Percentiles rank a stretch among this genome's conserved stretches.
Evolutionary conservation across 2,113 vertebrate genomes (phyloP).

Genomic region (Urocynchramus pylzowi): DNA sequence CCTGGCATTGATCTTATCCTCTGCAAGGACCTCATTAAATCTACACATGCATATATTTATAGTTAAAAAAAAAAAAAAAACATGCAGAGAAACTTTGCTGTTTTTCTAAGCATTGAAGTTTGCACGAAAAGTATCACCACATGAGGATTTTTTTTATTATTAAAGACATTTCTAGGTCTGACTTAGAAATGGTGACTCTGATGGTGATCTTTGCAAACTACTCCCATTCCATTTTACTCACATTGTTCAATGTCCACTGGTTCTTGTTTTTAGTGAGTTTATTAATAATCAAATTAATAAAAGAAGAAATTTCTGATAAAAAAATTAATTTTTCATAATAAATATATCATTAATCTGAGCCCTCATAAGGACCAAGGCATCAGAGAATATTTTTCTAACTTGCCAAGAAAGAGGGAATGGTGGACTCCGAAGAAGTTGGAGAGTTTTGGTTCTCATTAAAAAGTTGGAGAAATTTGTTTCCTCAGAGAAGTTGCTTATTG

Average conservation of each 20-base stretch:
- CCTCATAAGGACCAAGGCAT: background rate
- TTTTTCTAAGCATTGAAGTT: constrained; percentile 26
- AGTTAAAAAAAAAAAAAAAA: background rate
- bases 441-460: background rate
- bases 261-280: background rate
- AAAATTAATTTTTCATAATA: background rate
- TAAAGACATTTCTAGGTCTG: background rate
- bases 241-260: rapidly evolving
- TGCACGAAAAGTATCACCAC: constrained; percentile 37
- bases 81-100: constrained; percentile 36
- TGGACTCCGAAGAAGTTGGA: background rate
- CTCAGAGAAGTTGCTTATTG: background rate
- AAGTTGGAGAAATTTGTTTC: background rate
- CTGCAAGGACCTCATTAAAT: background rate
- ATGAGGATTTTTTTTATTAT: background rate
- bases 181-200: background rate
- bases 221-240: background rate
- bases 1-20: background rate
- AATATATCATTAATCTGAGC: background rate
- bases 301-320: background rate
- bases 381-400: background rate
- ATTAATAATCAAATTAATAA: background rate
- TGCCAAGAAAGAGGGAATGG: background rate
- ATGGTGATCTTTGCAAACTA: background rate
- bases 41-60: background rate